Evolutionary conservation across 2,113 vertebrate species (phyloP).

Genomic region (Thunnus maccoyii): DNA sequence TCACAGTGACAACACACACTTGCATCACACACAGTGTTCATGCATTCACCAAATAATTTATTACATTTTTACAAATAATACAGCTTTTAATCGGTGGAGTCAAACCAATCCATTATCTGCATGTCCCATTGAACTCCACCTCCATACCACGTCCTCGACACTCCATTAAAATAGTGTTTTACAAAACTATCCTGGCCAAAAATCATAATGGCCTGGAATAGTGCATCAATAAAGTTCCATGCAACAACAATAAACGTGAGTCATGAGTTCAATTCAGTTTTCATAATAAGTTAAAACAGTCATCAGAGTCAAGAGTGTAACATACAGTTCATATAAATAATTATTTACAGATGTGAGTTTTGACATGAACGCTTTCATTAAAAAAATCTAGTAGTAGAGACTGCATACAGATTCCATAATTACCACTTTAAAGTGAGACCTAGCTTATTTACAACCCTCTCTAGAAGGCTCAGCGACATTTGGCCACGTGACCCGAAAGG

Average conservation of each 20-base stretch:
- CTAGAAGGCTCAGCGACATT: constrained; percentile 68
- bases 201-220: constrained; percentile 5
- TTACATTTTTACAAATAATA: constrained; percentile 43
- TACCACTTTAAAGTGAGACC: not conserved
- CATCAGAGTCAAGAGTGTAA: constrained; percentile 15
- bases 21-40: constrained; percentile 22
- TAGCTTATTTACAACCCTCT: constrained; percentile 28
- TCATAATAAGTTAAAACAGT: constrained; percentile 23
- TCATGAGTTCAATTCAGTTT: not conserved
- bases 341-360: constrained; percentile 22
- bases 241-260: constrained; percentile 2
- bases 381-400: constrained; percentile 25
- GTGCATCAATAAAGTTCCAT: constrained; percentile 31
- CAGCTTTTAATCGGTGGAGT: constrained; percentile 4
- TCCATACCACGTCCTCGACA: not conserved
- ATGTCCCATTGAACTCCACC: not conserved
- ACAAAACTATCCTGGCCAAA: constrained; percentile 1
- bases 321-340: constrained; percentile 55
- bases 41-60: constrained; percentile 64
- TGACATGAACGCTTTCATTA: constrained; percentile 17
- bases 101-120: not conserved
- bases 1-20: not conserved
- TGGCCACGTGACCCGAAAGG: constrained; percentile 78
- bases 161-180: constrained; percentile 30
- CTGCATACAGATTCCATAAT: not conserved